phyloP scores from a whole-genome alignment of 2,797 vertebrate species.

The Nyctalus aviator region DNA sequence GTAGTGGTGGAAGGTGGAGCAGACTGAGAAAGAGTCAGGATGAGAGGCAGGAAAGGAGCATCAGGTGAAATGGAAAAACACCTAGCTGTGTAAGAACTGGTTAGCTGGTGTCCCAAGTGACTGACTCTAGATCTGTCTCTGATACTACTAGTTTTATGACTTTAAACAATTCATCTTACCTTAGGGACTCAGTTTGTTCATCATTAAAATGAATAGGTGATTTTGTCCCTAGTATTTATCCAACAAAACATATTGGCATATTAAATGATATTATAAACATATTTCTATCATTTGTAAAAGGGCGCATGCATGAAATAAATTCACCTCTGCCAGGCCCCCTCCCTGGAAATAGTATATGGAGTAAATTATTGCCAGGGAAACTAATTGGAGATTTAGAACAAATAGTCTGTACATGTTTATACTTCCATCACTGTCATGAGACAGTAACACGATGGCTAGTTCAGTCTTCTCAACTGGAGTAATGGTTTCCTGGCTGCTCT shows the following conservation, averaged over 20 bases:
- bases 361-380: not conserved
- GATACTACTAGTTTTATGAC: not conserved
- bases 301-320: not conserved
- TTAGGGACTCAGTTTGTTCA: not conserved
- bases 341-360: not conserved
- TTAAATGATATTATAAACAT: not conserved
- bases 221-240: conserved; percentile 22
- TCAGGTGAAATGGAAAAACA: not conserved
- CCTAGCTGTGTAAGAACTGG: not conserved
- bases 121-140: not conserved
- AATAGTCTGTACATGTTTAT: not conserved
- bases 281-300: not conserved
- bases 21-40: not conserved
- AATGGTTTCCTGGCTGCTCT: not conserved
- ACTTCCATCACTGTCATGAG: not conserved
- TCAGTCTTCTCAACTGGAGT: not conserved
- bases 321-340: not conserved
- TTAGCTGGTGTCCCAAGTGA: not conserved
- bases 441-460: not conserved
- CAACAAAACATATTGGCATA: not conserved
- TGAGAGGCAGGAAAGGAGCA: not conserved
- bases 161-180: conserved; percentile 37
- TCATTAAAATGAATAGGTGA: conserved; percentile 7
- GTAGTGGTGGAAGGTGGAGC: not conserved
- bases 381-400: not conserved